Evolutionary conservation across 2,888 invertebrate species (phyloP).

Genomic region (Hartigia nigra): DNA sequence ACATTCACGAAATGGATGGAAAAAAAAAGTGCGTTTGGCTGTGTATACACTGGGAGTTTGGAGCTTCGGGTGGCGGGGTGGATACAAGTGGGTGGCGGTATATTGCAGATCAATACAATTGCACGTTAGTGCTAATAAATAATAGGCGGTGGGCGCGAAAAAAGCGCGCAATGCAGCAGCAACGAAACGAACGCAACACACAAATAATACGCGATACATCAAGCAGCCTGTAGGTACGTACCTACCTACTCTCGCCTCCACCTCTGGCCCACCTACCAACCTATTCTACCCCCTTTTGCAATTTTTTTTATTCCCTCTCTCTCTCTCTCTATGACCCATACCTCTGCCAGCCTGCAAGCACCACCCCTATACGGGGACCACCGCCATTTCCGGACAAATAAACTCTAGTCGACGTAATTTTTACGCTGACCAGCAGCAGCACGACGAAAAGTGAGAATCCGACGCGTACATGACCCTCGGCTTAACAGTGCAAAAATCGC

Average conservation of each 20-base stretch:
- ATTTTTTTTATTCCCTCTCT: conserved; percentile 32
- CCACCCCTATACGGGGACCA: conserved; percentile 57
- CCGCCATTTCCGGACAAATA: conserved; percentile 66
- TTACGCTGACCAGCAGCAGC: conserved; percentile 74
- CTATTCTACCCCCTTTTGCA: background rate
- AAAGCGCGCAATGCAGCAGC: conserved; percentile 65
- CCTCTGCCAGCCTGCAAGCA: conserved; percentile 59
- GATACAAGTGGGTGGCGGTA: conserved; percentile 56
- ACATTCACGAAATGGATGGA: background rate
- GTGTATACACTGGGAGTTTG: conserved; percentile 9
- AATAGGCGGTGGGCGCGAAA: conserved; percentile 66
- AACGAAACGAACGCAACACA: conserved; percentile 61
- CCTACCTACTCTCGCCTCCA: conserved; percentile 41
- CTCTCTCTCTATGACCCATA: conserved; percentile 42
- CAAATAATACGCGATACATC: conserved; percentile 66
- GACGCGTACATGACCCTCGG: conserved; percentile 41
- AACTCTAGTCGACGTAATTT: conserved; percentile 77
- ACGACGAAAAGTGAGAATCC: conserved; percentile 61
- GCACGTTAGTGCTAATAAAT: conserved; percentile 67
- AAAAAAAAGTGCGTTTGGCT: background rate
- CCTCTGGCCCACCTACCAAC: conserved; percentile 13
- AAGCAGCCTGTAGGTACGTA: conserved; percentile 48
- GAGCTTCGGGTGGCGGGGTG: conserved; percentile 35
- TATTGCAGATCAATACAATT: conserved; percentile 67
- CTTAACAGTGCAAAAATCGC: conserved; percentile 45